Evolutionary conservation across 2,888 invertebrate genomes (phyloP).

Genomic region (Callinectes sapidus): DNA sequence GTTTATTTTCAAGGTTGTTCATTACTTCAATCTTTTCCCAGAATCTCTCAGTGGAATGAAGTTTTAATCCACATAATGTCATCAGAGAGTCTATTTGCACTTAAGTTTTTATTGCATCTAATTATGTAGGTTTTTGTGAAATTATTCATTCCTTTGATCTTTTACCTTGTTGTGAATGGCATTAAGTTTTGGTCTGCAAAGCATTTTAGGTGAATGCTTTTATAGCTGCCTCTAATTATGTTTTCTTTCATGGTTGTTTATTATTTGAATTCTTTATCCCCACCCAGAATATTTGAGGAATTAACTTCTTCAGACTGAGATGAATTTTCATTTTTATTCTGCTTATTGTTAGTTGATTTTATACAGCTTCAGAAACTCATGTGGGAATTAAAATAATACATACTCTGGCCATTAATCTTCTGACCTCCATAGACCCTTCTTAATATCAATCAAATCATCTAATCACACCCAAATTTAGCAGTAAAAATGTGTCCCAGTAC

Average conservation of each 20-base stretch:
- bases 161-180: neutral
- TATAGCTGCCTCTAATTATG: neutral
- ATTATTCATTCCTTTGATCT: neutral
- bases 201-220: neutral
- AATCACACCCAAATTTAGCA: no score
- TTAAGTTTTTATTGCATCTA: neutral
- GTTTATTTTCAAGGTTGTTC: neutral
- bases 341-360: no score
- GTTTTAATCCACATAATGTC: neutral
- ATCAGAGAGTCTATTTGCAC: constrained; percentile 20
- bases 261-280: neutral
- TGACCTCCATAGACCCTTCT: no score
- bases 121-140: neutral
- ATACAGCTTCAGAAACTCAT: no score
- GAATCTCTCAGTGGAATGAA: neutral
- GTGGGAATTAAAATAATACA: no score
- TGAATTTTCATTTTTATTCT: no score
- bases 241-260: neutral
- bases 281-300: no score
- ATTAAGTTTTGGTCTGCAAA: neutral
- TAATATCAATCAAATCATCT: no score
- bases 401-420: no score
- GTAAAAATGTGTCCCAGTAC: no score
- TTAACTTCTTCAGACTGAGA: no score
- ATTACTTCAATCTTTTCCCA: neutral